Percentiles rank a stretch among this genome's conserved stretches.
phyloP scores from a whole-genome alignment of 2,797 vertebrate species.

The Sebastes hubbsi region DNA sequence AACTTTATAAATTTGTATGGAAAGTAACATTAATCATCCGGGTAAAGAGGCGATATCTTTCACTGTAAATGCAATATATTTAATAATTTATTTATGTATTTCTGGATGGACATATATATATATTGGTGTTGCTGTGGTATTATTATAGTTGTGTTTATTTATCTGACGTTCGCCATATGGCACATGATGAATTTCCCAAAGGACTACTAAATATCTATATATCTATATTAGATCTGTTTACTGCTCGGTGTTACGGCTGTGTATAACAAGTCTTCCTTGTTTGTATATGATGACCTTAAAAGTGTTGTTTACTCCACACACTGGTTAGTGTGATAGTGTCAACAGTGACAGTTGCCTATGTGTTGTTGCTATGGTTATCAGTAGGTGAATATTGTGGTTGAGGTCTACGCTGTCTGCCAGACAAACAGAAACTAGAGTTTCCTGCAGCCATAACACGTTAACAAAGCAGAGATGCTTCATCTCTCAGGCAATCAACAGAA shows the following conservation, averaged over 20 bases:
- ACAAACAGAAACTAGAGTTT: constrained; percentile 7
- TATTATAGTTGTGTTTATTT: neutral
- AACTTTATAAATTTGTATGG: too few species aligned
- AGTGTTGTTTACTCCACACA: neutral
- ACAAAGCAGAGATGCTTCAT: neutral
- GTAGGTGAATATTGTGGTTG: neutral
- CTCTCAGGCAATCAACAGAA: neutral
- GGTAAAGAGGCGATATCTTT: too few species aligned
- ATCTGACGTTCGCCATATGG: neutral
- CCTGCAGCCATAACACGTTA: neutral
- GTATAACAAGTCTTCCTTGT: neutral
- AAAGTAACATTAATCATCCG: too few species aligned
- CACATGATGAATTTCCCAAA: neutral
- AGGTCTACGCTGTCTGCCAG: neutral
- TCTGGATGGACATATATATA: too few species aligned
- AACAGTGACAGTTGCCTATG: neutral
- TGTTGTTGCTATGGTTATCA: neutral
- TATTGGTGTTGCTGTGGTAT: neutral
- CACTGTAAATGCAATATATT: too few species aligned
- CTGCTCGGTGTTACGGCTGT: neutral
- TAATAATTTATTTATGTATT: too few species aligned
- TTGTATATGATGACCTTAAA: neutral
- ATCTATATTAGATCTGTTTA: neutral
- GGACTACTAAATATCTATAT: neutral
- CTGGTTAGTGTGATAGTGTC: neutral